Conservation (phyloP, 1,140 invertebrate species). For the Portunus trituberculatus region DNA sequence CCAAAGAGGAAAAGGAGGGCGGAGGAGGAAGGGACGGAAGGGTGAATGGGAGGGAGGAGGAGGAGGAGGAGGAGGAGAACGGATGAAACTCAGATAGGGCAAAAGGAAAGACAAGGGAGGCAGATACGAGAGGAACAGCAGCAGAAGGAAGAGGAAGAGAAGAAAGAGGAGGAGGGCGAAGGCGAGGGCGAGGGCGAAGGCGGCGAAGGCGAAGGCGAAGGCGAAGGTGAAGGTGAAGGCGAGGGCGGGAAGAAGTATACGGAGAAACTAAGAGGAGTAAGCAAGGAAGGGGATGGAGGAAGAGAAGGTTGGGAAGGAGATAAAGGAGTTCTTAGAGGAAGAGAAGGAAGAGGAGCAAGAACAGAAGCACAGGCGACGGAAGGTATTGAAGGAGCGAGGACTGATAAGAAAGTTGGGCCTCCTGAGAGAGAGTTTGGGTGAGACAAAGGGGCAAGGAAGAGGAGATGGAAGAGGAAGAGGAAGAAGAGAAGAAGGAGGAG, state of each 20-base stretch:
- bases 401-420: no score
- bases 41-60: neutral
- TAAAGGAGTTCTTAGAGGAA: neutral
- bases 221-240: no score
- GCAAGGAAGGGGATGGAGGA: neutral
- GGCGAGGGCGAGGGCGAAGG: no score
- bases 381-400: no score
- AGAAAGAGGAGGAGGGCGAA: no score
- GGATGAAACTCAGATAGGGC: no score
- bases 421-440: neutral
- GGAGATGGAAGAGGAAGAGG: neutral
- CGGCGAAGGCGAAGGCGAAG: no score
- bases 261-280: neutral
- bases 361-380: no score
- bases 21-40: neutral
- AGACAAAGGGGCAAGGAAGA: conserved; percentile 15
- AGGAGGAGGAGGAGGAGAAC: neutral
- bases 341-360: neutral
- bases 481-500: neutral
- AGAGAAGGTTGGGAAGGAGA: neutral
- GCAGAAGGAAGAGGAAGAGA: neutral
- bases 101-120: no score
- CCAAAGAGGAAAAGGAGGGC: neutral
- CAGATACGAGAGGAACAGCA: neutral
- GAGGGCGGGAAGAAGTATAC: neutral